These are phyloP conservation scores for Petrolisthes manimaculis DNA, from an alignment of 2,888 invertebrate species.

Conservation along the genomic window DNA sequence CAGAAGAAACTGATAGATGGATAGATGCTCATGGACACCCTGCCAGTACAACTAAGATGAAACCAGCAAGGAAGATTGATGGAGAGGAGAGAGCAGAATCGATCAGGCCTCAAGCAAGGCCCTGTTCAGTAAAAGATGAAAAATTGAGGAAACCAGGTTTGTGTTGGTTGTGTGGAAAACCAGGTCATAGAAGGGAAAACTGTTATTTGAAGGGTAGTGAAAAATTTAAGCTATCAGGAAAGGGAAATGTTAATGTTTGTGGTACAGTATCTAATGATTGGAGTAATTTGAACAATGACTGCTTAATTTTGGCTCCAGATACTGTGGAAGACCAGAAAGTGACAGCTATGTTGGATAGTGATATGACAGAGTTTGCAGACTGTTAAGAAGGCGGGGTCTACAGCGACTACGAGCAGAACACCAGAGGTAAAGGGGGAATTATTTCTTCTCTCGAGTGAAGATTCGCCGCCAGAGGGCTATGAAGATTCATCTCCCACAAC, in stretches of 20 bases:
- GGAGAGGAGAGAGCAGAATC: too few species aligned
- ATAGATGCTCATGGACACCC: not conserved
- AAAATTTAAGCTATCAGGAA: not conserved
- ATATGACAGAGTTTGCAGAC: not conserved
- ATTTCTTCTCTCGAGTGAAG: too few species aligned
- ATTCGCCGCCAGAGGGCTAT: too few species aligned
- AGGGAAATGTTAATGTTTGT: accelerated
- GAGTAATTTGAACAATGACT: accelerated
- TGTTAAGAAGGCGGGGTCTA: too few species aligned
- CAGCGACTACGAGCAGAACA: too few species aligned
- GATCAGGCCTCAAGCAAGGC: too few species aligned
- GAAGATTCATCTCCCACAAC: too few species aligned
- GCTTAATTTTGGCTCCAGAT: not conserved
- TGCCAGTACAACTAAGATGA: not conserved
- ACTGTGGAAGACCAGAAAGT: not conserved
- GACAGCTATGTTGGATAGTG: not conserved
- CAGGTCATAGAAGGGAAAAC: not conserved
- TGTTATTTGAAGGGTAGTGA: not conserved
- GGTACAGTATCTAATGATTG: too few species aligned
- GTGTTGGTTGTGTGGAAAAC: not conserved
- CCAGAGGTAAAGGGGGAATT: not conserved
- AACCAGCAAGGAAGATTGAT: not conserved
- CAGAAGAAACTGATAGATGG: not conserved
- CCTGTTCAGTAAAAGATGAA: too few species aligned
- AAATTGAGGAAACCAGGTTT: not conserved